Percentiles rank a stretch among this genome's conserved stretches.
Conservation (phyloP, 2,113 vertebrate species). For the Clinocottus analis region DNA sequence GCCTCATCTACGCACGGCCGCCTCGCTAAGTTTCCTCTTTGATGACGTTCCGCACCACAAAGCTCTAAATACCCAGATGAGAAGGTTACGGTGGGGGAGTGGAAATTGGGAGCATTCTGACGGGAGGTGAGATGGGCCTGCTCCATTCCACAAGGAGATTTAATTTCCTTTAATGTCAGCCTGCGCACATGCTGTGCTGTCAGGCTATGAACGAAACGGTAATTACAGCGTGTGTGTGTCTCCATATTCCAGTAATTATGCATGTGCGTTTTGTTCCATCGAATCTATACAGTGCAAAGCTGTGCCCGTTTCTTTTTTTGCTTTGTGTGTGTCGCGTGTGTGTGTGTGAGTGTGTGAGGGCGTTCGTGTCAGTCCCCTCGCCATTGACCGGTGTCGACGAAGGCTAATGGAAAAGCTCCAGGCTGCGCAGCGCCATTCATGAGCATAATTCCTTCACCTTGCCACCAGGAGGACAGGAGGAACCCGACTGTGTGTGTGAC, state of each 20-base stretch:
- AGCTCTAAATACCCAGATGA: constrained; percentile 79
- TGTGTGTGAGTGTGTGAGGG: constrained; percentile 14
- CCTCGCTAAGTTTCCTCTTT: constrained; percentile 72
- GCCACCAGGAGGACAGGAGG: constrained; percentile 74
- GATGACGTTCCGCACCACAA: constrained; percentile 77
- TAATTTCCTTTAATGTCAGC: constrained; percentile 77
- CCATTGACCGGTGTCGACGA: constrained; percentile 66
- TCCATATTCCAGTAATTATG: constrained; percentile 50
- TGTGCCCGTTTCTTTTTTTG: neutral
- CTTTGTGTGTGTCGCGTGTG: constrained; percentile 11
- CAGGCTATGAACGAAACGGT: constrained; percentile 66
- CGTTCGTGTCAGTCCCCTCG: constrained; percentile 25
- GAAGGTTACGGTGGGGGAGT: constrained; percentile 72
- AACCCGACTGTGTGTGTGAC: constrained; percentile 67
- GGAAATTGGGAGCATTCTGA: constrained; percentile 71
- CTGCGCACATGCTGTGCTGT: constrained; percentile 61
- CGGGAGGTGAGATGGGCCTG: constrained; percentile 70
- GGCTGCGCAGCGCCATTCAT: constrained; percentile 69
- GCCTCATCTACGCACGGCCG: constrained; percentile 59
- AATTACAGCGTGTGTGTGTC: constrained; percentile 68
- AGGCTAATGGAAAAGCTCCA: constrained; percentile 79
- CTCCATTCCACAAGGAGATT: constrained; percentile 70
- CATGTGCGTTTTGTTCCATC: constrained; percentile 33
- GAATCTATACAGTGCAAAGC: constrained; percentile 20
- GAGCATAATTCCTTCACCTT: constrained; percentile 81